Evolutionary conservation across 2,113 vertebrate species (phyloP).

Genomic region (Pimephales promelas): DNA sequence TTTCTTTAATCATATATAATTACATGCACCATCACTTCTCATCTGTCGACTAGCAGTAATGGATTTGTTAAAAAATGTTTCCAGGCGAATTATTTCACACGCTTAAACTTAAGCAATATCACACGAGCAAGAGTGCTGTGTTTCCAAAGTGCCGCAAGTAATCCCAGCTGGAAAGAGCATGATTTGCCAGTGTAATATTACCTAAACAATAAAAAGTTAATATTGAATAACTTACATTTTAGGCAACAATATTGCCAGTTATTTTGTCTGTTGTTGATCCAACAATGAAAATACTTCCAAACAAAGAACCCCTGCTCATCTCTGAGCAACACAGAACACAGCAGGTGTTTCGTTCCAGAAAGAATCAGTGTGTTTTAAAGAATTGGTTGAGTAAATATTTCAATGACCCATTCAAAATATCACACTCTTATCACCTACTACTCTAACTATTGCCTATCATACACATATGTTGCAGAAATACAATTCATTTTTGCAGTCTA

Average conservation of each 20-base stretch:
- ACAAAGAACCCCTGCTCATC: not conserved
- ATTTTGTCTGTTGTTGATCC: not conserved
- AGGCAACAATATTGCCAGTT: not conserved
- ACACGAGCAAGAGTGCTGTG: not conserved
- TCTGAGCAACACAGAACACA: not conserved
- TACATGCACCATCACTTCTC: slow-evolving; percentile 63
- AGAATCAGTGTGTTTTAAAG: not conserved
- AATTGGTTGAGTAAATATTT: not conserved
- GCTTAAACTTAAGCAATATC: not conserved
- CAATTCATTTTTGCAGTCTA: not conserved
- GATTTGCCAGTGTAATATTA: not conserved
- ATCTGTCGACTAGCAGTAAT: slow-evolving; percentile 45
- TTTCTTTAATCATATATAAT: slow-evolving; percentile 69
- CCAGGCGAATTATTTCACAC: slow-evolving; percentile 1
- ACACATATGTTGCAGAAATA: not conserved
- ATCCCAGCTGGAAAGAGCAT: not conserved
- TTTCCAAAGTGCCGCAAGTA: not conserved
- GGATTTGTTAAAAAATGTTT: slow-evolving; percentile 20
- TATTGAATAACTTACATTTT: not conserved
- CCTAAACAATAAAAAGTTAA: not conserved
- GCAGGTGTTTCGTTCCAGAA: not conserved
- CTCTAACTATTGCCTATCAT: not conserved
- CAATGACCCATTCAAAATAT: not conserved
- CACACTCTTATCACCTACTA: not conserved
- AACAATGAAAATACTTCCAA: not conserved